These are phyloP conservation scores for Leptopilina syphax DNA, from an alignment of 2,888 invertebrate species.

Conservation along the genomic window DNA sequence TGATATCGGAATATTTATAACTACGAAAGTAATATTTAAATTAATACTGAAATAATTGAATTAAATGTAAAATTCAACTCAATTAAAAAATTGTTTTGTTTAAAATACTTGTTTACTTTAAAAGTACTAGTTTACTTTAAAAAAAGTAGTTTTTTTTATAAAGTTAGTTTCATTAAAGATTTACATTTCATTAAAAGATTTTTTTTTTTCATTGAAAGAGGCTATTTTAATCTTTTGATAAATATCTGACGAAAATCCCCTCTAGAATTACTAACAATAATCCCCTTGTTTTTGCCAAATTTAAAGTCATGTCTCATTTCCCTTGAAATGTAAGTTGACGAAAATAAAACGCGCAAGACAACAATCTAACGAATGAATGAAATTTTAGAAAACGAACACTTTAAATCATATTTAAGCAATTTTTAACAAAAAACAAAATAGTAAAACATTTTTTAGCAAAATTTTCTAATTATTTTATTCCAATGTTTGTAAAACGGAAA, in stretches of 20 bases:
- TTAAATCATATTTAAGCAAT: not conserved
- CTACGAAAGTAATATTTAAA: too few relatives aligned
- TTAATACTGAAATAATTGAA: too few relatives aligned
- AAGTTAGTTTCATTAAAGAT: not conserved
- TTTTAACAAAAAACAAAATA: not conserved
- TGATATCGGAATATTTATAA: too few relatives aligned
- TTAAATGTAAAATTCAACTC: too few relatives aligned
- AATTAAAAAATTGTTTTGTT: not conserved
- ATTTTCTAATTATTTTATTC: too few relatives aligned
- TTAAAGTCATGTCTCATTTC: constrained; percentile 18
- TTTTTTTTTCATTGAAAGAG: too few relatives aligned
- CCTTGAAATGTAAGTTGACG: constrained; percentile 9
- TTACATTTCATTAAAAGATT: not conserved
- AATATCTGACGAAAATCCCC: not conserved
- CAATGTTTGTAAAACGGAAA: too few relatives aligned
- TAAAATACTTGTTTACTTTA: not conserved
- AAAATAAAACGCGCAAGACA: constrained; percentile 11
- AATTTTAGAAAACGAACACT: not conserved
- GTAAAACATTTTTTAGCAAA: too few relatives aligned
- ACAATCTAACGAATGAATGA: constrained; percentile 14
- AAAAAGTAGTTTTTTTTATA: too few relatives aligned
- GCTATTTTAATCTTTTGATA: not conserved
- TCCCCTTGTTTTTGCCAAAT: constrained; percentile 35
- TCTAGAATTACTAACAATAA: constrained; percentile 2
- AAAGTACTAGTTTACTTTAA: not conserved